Evolutionary conservation across 2,113 vertebrate genomes (phyloP).

Genomic region (Ictalurus furcatus): DNA sequence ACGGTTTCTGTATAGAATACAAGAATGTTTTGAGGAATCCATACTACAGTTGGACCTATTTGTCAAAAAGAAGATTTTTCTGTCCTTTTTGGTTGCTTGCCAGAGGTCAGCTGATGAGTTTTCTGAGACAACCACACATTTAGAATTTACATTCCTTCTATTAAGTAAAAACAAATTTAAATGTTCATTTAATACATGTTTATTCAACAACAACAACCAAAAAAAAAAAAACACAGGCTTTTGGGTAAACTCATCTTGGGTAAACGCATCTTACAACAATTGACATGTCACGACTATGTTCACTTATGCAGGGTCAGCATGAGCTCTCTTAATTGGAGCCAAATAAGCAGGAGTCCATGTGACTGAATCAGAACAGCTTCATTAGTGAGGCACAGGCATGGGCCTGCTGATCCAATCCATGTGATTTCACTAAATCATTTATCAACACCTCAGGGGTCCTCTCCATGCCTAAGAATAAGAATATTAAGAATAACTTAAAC

Average conservation of each 20-base stretch:
- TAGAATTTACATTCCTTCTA: neutral
- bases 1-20: neutral
- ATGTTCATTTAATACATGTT: neutral
- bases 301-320: conserved; percentile 11
- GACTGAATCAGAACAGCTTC: conserved; percentile 34
- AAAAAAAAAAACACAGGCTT: neutral
- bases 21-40: neutral
- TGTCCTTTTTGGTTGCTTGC: neutral
- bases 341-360: conserved; percentile 32
- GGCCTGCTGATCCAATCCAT: conserved; percentile 42
- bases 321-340: conserved; percentile 44
- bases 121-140: neutral
- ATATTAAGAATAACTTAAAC: neutral
- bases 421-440: conserved; percentile 46
- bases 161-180: neutral
- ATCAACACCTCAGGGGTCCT: conserved; percentile 34
- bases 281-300: conserved; percentile 15
- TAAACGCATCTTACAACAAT: conserved; percentile 16
- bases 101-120: neutral
- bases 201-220: neutral
- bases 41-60: neutral
- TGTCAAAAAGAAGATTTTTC: neutral
- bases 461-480: neutral
- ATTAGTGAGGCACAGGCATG: conserved; percentile 37
- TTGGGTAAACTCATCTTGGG: neutral